Evolutionary conservation across 2,113 vertebrate species (phyloP).

Genomic region (Limnothrissa miodon): DNA sequence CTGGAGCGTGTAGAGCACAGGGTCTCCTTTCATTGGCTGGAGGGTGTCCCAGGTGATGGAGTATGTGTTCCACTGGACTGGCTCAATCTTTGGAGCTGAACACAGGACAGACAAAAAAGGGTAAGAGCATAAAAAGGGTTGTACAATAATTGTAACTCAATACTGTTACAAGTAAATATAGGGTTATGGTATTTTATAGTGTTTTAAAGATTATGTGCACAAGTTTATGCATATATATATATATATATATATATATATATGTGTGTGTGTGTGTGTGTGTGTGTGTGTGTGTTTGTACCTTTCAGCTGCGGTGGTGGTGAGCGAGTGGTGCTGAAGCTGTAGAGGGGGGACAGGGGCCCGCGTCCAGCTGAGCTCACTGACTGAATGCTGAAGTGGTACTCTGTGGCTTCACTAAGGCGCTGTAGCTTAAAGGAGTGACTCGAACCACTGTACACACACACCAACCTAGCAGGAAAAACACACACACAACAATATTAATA

Average conservation of each 20-base stretch:
- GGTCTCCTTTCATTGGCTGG: conserved; percentile 76
- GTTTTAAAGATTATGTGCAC: too few species aligned
- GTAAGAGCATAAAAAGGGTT: neutral
- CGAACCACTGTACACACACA: conserved; percentile 73
- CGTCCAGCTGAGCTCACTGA: conserved; percentile 73
- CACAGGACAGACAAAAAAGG: conserved; percentile 46
- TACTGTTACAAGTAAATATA: neutral
- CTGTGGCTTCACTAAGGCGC: conserved; percentile 72
- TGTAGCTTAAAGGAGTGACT: conserved; percentile 79
- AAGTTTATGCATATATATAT: too few species aligned
- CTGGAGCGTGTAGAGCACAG: conserved; percentile 78
- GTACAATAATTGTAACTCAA: neutral
- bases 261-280: neutral
- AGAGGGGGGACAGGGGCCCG: conserved; percentile 72
- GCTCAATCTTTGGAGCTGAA: conserved; percentile 69
- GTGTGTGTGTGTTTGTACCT: conserved; percentile 62
- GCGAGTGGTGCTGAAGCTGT: conserved; percentile 75
- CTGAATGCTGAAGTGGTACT: conserved; percentile 78
- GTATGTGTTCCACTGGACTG: conserved; percentile 66
- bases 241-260: neutral
- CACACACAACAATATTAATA: too few species aligned
- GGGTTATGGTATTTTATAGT: too few species aligned
- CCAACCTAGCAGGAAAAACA: conserved; percentile 61
- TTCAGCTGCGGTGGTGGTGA: conserved; percentile 74
- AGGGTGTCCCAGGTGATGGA: conserved; percentile 77